Base-by-base conservation (phyloP, 2,888 invertebrate species). In the Tolmerus cingulatus region DNA sequence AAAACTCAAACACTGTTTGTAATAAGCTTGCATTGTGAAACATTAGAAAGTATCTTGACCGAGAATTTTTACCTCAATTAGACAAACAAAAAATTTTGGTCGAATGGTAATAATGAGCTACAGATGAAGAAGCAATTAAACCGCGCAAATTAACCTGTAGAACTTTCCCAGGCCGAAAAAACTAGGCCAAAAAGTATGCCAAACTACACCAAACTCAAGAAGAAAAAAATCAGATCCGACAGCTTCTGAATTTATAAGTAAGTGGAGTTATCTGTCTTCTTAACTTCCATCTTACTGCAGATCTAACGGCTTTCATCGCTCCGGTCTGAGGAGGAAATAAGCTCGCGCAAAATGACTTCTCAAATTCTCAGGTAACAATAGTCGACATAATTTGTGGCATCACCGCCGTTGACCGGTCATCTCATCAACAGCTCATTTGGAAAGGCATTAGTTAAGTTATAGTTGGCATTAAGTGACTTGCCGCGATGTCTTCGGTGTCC, bases 331-430 rank as follows among this genome's bases (percentile, higher is more conserved):
- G 66, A 66, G 66, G 66, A 66, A 78, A 78, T 78, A 78, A 43
- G 40, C 23, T 43, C 43, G 43, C 78, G 78, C 43, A 23, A 78
- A 78, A 78, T 78, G 37, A 78, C 78, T 34, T 78, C 78, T 78
- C 43, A 78, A 78, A 78, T 78, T 78, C 43, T 19, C 78, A 43
- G 55, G 66, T 43, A 84, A 84, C 84, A 84, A 84, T 66, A 40
- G 84, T 66, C 84, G 84, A 84, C 84, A 84, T 84, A 84, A 84
- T 74, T 84, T 40, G 37, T 66, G 74, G 66, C 84, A 84, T 84
- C 55, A 84, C 40, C 84, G 66, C 74, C 66, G 19, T 34, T 76
- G 84, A 66, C 84, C 51, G 51, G 66, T 84, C 66, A 66, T 40
- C 66, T 84, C 84, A 84, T 74, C 66, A 84, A 43, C 84, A 74